These are phyloP conservation scores for Epistrophe grossulariae DNA, from an alignment of 2,888 invertebrate genomes.

Conservation along the genomic window DNA sequence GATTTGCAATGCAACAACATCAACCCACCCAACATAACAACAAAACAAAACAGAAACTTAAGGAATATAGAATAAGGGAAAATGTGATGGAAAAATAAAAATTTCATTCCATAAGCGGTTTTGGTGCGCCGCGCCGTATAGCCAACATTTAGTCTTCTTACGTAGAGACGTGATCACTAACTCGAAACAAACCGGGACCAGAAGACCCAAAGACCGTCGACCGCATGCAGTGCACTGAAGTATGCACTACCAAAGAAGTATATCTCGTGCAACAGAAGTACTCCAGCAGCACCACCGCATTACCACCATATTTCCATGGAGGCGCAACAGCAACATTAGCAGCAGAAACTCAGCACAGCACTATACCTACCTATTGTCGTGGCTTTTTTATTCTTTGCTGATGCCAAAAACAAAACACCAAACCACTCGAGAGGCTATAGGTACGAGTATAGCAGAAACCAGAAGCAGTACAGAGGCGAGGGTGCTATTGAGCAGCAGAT, in stretches of 20 bases:
- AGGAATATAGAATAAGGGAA: constrained; percentile 17
- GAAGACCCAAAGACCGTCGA: constrained; percentile 32
- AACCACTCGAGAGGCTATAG: constrained; percentile 7
- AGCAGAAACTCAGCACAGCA: not conserved
- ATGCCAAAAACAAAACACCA: constrained; percentile 63
- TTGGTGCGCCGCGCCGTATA: not conserved
- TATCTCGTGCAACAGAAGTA: constrained; percentile 73
- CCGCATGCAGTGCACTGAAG: constrained; percentile 72
- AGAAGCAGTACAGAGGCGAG: not conserved
- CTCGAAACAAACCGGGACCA: constrained; percentile 46
- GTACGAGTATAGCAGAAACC: not conserved
- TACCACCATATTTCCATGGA: constrained; percentile 41
- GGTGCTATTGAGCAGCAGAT: constrained; percentile 16
- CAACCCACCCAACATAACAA: not conserved
- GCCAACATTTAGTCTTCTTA: constrained; percentile 57
- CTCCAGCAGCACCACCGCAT: constrained; percentile 53
- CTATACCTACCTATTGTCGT: constrained; percentile 65
- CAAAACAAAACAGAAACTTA: not conserved
- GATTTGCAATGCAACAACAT: constrained; percentile 74
- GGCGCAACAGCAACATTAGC: constrained; percentile 21
- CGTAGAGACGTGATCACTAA: constrained; percentile 70
- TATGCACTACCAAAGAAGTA: constrained; percentile 69
- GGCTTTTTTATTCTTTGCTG: constrained; percentile 51
- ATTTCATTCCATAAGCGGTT: constrained; percentile 72
- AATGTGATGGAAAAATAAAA: constrained; percentile 60